These are phyloP conservation scores for Sphecodes monilicornis DNA, from an alignment of 2,888 invertebrate genomes.

Conservation along the genomic window DNA sequence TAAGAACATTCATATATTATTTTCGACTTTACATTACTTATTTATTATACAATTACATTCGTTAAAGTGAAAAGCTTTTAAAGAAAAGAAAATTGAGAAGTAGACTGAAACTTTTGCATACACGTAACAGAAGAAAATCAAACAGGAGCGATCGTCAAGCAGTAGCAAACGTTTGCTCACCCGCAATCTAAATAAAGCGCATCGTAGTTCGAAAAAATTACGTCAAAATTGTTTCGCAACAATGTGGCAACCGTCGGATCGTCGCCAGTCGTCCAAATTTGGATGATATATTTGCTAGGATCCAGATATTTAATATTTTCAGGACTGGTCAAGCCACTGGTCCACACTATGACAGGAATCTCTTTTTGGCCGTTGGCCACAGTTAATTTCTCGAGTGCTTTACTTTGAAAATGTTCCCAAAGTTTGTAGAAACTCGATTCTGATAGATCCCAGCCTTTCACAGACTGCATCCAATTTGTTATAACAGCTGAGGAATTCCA, in stretches of 20 bases:
- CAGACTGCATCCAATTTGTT: slow-evolving; percentile 88
- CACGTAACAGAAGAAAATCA: neutral
- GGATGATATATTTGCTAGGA: slow-evolving; percentile 92
- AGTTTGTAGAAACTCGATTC: slow-evolving; percentile 82
- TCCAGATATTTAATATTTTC: slow-evolving; percentile 89
- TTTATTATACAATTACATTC: too few species aligned
- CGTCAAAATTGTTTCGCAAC: slow-evolving; percentile 89
- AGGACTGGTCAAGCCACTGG: slow-evolving; percentile 90
- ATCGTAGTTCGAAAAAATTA: slow-evolving; percentile 95
- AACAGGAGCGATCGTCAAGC: neutral
- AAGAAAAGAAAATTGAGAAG: neutral
- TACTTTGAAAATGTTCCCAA: slow-evolving; percentile 88
- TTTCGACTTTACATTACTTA: too few species aligned
- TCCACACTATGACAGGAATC: slow-evolving; percentile 91
- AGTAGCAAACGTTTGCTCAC: slow-evolving; percentile 66
- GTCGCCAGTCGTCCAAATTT: slow-evolving; percentile 91
- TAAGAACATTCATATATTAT: neutral
- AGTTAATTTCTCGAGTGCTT: slow-evolving; percentile 87
- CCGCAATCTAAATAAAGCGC: slow-evolving; percentile 95
- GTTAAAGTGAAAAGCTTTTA: too few species aligned
- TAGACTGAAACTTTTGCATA: too few species aligned
- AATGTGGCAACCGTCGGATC: slow-evolving; percentile 89
- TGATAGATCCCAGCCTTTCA: slow-evolving; percentile 87
- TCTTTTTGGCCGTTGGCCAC: slow-evolving; percentile 85
- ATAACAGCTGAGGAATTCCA: slow-evolving; percentile 91